These are phyloP conservation scores for Xyrichtys novacula DNA, from an alignment of 2,797 vertebrate species.

Conservation along the genomic window DNA sequence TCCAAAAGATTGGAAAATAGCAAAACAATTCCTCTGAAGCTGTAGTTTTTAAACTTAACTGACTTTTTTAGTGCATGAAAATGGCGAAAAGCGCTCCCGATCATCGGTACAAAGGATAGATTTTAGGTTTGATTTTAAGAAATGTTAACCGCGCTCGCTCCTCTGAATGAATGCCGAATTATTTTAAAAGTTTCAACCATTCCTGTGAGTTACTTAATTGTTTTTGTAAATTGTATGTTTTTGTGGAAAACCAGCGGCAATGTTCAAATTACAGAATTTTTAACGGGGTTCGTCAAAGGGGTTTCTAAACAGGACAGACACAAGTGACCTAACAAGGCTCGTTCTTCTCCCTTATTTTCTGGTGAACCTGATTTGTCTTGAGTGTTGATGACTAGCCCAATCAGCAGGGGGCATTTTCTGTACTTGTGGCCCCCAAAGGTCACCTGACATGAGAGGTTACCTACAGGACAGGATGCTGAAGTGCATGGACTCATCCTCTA, in stretches of 20 bases:
- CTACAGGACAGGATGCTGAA: constrained; percentile 1
- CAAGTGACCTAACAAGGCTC: neutral
- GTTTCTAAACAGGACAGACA: neutral
- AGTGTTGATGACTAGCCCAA: neutral
- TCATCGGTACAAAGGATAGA: neutral
- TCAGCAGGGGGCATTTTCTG: constrained; percentile 13
- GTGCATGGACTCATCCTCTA: neutral
- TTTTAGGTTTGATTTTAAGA: neutral
- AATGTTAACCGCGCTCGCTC: accelerated
- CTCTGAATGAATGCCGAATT: neutral
- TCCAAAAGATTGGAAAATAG: accelerated
- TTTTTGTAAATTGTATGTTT: accelerated
- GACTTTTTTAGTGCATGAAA: neutral
- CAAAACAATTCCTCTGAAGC: accelerated
- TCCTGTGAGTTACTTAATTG: accelerated
- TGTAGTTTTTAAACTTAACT: accelerated
- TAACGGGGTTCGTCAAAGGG: neutral
- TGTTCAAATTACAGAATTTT: neutral
- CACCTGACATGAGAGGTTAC: neutral
- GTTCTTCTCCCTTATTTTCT: neutral
- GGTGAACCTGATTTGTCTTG: neutral
- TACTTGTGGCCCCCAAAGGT: neutral
- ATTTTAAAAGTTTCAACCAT: accelerated
- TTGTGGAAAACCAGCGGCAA: accelerated
- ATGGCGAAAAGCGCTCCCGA: neutral